Base-by-base conservation (phyloP, 2,797 vertebrate species). In the Adrianichthys oophorus region DNA sequence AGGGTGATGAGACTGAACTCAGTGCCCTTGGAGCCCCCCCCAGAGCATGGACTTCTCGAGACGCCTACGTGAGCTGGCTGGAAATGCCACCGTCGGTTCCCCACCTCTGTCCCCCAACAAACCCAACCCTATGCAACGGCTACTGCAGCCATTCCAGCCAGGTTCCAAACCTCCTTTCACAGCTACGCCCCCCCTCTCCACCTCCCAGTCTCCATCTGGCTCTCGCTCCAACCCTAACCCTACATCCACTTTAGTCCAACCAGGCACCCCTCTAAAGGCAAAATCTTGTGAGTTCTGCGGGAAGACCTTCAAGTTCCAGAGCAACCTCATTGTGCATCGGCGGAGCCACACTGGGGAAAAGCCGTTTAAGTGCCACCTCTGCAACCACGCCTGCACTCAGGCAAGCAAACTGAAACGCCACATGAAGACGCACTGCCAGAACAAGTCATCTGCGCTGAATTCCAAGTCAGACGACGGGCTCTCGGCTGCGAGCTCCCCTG, bases 241-340 rank as follows among this genome's bases (percentile, higher is more conserved):
- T 3, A 24, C 59, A 43, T 70, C 84, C 29, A 82, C 59, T 37
- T 24, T 70, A 7, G 93, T 65, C 49, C 90, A 87, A 41, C 90
- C 87, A 0, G 92, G 94, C 75, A 93, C 94, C 51, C 94, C 95
- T 57, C 88, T 95, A 80, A 98, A 98, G 91, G 91, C 95, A 73
- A 98, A 98, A 90, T 98, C 97, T 12, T 98, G 97, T 13, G 96
- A 98, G 89, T 98, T 98, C 88, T 98, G 97, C 19, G 97, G 97
- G 72, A 98, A 98, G 92, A 95, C 95, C 53, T 98, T 98, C 91
- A 98, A 98, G 88, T 98, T 98, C 90, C 97, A 98, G 93, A 98
- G 97, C 90, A 98, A 98, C 92, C 88, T 98, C 84, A 97, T 98
- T 16, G 97, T 98, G 70, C 97, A 98, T 82, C 93, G 97, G 76